Conservation (phyloP, 2,797 vertebrate genomes). For the Austrolebias charrua region DNA sequence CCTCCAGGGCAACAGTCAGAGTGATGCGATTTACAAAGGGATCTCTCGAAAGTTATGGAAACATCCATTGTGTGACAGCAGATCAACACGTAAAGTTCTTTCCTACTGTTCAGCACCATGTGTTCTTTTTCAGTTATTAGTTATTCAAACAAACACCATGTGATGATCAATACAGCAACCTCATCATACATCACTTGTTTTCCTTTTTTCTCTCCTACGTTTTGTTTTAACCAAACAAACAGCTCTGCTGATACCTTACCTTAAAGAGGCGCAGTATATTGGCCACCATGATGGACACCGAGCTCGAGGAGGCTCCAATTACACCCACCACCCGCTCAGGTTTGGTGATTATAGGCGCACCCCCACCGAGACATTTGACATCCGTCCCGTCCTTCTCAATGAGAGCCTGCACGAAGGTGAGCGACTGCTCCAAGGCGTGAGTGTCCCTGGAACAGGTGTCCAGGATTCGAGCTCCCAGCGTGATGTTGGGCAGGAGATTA, state of each 20-base stretch:
- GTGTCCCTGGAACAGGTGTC: conserved; percentile 98
- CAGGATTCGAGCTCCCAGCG: conserved; percentile 93
- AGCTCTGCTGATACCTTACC: conserved; percentile 74
- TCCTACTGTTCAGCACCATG: conserved; percentile 19
- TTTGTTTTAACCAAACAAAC: not conserved
- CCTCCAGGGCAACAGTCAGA: conserved; percentile 54
- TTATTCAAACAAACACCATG: conserved; percentile 47
- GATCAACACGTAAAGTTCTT: conserved; percentile 35
- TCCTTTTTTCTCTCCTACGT: not conserved
- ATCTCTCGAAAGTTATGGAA: conserved; percentile 54
- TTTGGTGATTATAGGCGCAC: conserved; percentile 94
- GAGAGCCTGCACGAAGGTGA: conserved; percentile 97
- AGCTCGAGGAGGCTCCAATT: conserved; percentile 96
- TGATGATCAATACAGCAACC: conserved; percentile 32
- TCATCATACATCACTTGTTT: conserved; percentile 12
- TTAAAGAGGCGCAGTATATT: conserved; percentile 98
- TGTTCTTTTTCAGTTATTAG: conserved; percentile 42
- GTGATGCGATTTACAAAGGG: conserved; percentile 56
- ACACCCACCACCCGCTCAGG: conserved; percentile 95
- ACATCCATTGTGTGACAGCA: conserved; percentile 52
- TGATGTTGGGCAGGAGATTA: conserved; percentile 96
- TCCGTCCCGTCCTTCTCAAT: conserved; percentile 97
- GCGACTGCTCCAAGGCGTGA: conserved; percentile 96
- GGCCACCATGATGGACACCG: conserved; percentile 99
- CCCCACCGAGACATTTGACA: conserved; percentile 92